Base-by-base conservation (phyloP, 2,113 vertebrate species). In the Capreolus pygargus region DNA sequence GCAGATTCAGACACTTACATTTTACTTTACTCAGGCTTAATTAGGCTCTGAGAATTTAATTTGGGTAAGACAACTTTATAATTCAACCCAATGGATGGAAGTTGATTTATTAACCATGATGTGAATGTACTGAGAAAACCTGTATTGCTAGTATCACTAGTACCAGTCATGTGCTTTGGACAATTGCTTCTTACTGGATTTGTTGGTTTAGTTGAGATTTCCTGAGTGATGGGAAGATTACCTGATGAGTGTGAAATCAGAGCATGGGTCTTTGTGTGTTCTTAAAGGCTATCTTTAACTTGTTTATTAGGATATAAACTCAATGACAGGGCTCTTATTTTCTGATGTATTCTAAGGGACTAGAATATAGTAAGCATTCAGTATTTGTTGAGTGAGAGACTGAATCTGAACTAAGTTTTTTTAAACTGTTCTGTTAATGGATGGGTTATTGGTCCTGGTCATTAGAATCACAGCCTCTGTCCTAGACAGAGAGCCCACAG, bases 231-330 rank as follows among this genome's bases (percentile, higher is more conserved):
- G 28, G 83, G 55, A 97, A 88, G 43, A 33, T 50, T 96, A 88
- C 23, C 86, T 61, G 27, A n/a, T 45, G n/a, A 92, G 21, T 92
- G 33, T 82, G 50, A 61, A 95, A 84, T 85, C 81, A 97, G 23
- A 95, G 19, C 16, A 55, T 52, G n/a, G 74, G 52, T 17, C 57
- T 91, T 90, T 92, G 23, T 94, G 92, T 76, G 2, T 70, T 97
- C 83, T 88, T 86, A 94, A 76, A 74, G 33, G 54, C 84, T 76
- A 92, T 2, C 21, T 17, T 79, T 47, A 94, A 91, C 87, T 95
- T 93, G 86, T 96, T 92, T 96, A 47, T 23, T 96, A 89, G 47
- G 30, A 61, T 95, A 92, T 70, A 96, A 93, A 91, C 30, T 89
- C 8, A 43, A 78, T 57, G 67, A 15, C 64, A 93, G 55, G 28